Evolutionary conservation across 2,113 vertebrate genomes (phyloP).

Genomic region (Caloenas nicobarica): DNA sequence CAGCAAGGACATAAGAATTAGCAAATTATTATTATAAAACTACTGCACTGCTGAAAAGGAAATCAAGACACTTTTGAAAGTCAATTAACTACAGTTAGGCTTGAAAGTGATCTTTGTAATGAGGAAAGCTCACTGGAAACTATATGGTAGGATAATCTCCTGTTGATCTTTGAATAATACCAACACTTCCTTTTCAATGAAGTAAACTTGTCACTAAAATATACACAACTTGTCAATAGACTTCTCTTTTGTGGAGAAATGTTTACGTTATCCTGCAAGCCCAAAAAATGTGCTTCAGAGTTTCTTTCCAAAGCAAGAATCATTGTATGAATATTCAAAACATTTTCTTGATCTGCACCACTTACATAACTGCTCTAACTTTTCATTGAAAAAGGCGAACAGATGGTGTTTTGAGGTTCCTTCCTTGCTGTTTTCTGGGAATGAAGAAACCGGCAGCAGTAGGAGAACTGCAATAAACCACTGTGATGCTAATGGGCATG

Average conservation of each 20-base stretch:
- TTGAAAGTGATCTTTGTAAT: not conserved
- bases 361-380: not conserved
- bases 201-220: not conserved
- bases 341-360: not conserved
- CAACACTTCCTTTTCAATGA: not conserved
- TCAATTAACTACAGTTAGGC: not conserved
- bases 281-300: not conserved
- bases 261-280: not conserved
- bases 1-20: not conserved
- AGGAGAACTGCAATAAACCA: not conserved
- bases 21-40: not conserved
- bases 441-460: not conserved
- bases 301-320: not conserved
- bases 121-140: not conserved
- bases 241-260: not conserved
- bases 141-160: not conserved
- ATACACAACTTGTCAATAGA: not conserved
- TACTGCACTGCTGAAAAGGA: not conserved
- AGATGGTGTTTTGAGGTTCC: fast-evolving
- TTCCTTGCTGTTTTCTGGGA: not conserved
- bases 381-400: not conserved
- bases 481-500: fast-evolving
- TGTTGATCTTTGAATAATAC: not conserved
- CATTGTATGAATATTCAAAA: not conserved
- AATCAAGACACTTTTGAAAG: not conserved